These are phyloP conservation scores for Rhabditoides inermis DNA, from an alignment of 2,888 invertebrate species.

Conservation along the genomic window DNA sequence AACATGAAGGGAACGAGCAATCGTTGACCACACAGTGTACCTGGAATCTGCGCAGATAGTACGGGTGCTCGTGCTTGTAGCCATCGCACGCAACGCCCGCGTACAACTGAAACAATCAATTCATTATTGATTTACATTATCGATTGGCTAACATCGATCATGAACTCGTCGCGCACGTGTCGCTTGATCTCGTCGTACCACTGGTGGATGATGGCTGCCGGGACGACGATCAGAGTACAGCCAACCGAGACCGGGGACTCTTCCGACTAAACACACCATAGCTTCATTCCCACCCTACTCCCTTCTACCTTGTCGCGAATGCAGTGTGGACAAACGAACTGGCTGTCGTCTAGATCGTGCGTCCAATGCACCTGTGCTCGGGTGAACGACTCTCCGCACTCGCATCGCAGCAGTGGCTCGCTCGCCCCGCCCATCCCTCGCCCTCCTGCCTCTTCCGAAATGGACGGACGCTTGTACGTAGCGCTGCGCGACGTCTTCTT, in stretches of 20 bases:
- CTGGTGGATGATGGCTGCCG: constrained; percentile 64
- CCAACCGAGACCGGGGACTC: constrained; percentile 52
- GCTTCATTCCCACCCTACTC: not conserved
- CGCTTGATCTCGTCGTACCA: constrained; percentile 64
- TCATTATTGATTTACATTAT: not conserved
- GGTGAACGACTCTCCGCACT: constrained; percentile 4
- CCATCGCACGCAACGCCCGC: constrained; percentile 22
- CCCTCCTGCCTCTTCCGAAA: no score
- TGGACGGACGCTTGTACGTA: constrained; percentile 1
- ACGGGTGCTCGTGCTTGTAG: constrained; percentile 28
- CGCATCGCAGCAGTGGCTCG: not conserved
- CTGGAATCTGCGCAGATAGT: constrained; percentile 61
- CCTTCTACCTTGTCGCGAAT: not conserved
- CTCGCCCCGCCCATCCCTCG: not conserved
- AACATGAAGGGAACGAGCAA: no score
- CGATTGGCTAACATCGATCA: constrained; percentile 18
- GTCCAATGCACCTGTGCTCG: constrained; percentile 8
- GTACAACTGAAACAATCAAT: constrained; percentile 20
- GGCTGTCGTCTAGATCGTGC: constrained; percentile 1
- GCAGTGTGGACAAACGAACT: constrained; percentile 15
- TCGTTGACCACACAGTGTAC: no score
- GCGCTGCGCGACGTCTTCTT: not conserved
- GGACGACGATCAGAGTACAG: constrained; percentile 69
- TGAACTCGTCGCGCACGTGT: constrained; percentile 32
- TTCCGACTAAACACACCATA: not conserved